A percentile compares a stretch with the other conserved stretches of the same genome.
Conservation (phyloP, 2,113 vertebrate genomes). For the Grallaria varia region DNA sequence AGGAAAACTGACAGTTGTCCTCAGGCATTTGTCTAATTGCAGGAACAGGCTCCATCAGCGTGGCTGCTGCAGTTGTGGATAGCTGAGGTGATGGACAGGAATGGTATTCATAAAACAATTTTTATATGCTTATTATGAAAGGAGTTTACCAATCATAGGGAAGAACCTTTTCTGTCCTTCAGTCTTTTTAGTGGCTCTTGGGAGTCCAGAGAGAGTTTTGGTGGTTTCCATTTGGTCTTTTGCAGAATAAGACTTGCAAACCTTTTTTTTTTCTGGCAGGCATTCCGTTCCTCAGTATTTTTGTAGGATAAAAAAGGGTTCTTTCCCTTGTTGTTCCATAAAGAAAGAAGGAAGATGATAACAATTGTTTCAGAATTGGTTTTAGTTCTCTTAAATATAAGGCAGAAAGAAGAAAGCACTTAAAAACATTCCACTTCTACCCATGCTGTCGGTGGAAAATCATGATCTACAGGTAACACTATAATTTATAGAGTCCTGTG, state of each 20-base stretch:
- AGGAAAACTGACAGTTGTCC: neutral
- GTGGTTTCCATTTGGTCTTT: neutral
- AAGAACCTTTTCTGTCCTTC: neutral
- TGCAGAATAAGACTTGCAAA: neutral
- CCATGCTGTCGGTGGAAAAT: neutral
- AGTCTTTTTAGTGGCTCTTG: neutral
- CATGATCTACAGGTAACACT: too few relatives aligned
- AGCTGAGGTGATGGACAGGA: neutral
- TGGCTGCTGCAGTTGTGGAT: neutral
- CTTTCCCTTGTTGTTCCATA: neutral
- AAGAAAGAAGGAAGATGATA: neutral
- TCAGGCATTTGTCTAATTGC: neutral
- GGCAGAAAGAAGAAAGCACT: neutral
- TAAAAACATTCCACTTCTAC: neutral
- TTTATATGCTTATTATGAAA: neutral
- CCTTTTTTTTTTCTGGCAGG: neutral
- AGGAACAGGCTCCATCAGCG: neutral
- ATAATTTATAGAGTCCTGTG: neutral
- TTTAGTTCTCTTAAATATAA: neutral
- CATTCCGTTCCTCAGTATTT: neutral
- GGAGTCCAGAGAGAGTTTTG: neutral
- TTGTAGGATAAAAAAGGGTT: neutral
- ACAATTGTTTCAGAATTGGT: fast-evolving
- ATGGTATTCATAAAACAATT: neutral
- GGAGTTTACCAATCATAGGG: neutral